Evolutionary conservation across 2,888 invertebrate species (phyloP), one percentile per base, ranked within the genome.

Genomic region (Pherbina coryleti): DNA sequence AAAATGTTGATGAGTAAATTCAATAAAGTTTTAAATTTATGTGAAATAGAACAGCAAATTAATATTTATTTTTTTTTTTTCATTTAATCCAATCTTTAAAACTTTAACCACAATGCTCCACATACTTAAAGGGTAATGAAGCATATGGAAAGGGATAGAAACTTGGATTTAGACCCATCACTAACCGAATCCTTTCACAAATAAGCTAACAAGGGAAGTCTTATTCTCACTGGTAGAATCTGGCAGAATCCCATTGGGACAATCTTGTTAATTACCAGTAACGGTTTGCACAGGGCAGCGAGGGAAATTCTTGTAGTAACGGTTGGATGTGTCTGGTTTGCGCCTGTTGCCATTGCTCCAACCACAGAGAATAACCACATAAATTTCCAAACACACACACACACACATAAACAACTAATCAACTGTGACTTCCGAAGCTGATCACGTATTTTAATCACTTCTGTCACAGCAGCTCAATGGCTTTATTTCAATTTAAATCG

Each of bases 181-280:
- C 44, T 44, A 14, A 2, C 11, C 11, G 44, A 11, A 44, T 44
- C 11, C 11, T 37, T 44, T 44, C 11, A 44, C 44, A 44, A 44
- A 44, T 1, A 44, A 44, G 44, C 44, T 44, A 44, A 44, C 11
- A 44, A 44, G 44, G 4, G 11, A 44, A 44, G 44, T 44, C 44
- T 44, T 44, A 44, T 11, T 44, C 44, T 44, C 11, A 44, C 11
- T n/a, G n/a, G n/a, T n/a, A n/a, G n/a, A 22, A 69, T 72, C 31
- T 37, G 14, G 14, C 64, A 57, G 31, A 81, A 81, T 82, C 84
- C 85, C 84, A 82, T 70, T 73, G 85, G 85, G 84, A 84, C 84
- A 83, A 83, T 83, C 83, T 83, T 84, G 84, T 84, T 85, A 85
- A 85, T 85, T 85, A 85, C 84, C 81, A 82, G 82, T 82, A 83